Percentiles rank a stretch among this genome's conserved stretches.
Conservation (phyloP, 2,888 invertebrate genomes). For the Pimpla rufipes region DNA sequence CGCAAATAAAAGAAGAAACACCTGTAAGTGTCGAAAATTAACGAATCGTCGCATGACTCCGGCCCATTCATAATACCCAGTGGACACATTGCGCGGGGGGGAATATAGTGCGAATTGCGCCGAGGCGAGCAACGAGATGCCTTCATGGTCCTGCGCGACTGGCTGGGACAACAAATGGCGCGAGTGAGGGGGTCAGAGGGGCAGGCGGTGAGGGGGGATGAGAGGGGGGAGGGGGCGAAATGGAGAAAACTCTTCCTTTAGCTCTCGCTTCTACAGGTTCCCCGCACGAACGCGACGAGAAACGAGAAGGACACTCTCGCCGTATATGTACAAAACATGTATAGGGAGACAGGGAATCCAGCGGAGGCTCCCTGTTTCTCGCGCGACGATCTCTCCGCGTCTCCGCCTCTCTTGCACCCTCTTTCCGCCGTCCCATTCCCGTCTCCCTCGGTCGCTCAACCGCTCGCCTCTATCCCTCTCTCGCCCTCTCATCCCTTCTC, state of each 20-base stretch:
- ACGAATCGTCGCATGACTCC: constrained; percentile 18
- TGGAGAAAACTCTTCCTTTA: constrained; percentile 35
- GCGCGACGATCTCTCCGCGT: constrained; percentile 33
- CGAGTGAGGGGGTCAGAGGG: too few relatives aligned
- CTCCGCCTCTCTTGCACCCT: constrained; percentile 30
- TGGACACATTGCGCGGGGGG: constrained; percentile 21
- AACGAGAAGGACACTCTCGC: constrained; percentile 39
- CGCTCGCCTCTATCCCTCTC: constrained; percentile 41
- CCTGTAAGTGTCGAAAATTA: constrained; percentile 2
- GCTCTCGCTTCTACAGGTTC: constrained; percentile 42
- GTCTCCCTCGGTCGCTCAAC: constrained; percentile 7
- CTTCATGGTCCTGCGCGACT: constrained; percentile 14
- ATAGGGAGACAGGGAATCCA: constrained; percentile 12
- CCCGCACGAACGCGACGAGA: constrained; percentile 38
- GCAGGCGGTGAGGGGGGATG: neutral
- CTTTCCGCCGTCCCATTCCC: constrained; percentile 33
- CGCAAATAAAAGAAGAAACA: neutral
- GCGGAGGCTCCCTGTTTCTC: constrained; percentile 48
- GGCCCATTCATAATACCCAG: constrained; percentile 35
- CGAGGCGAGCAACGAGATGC: neutral
- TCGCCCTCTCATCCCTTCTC: constrained; percentile 52
- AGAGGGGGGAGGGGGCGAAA: neutral
- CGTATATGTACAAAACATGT: constrained; percentile 33
- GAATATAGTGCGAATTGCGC: constrained; percentile 24
- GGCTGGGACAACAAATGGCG: constrained; percentile 33